phyloP scores from a whole-genome alignment of 2,888 invertebrate genomes.

The Disparrhopalites patrizii region DNA sequence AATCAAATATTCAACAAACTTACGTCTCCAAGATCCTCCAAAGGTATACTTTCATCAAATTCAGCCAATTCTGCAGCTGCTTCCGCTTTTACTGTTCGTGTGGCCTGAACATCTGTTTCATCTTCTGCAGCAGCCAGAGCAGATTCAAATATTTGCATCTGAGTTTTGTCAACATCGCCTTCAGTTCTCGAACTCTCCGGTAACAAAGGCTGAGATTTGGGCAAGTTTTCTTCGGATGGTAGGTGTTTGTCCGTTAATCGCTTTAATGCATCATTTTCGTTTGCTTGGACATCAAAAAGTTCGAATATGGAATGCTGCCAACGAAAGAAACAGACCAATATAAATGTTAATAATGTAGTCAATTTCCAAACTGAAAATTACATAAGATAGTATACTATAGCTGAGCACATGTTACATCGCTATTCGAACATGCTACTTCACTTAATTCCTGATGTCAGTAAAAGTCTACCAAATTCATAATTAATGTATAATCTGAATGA shows the following conservation, averaged over 20 bases:
- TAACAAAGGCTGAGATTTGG: background rate
- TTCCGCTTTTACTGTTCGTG: conserved; percentile 82
- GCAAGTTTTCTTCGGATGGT: background rate
- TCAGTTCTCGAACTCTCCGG: background rate
- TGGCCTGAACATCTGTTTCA: conserved; percentile 89
- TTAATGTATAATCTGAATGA: no score
- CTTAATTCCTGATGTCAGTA: no score
- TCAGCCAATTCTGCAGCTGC: conserved; percentile 85
- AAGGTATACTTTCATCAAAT: conserved; percentile 90
- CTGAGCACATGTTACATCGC: no score
- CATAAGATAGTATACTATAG: no score
- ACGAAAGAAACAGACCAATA: conserved; percentile 38
- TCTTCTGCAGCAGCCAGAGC: conserved; percentile 91
- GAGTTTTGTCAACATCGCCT: conserved; percentile 17
- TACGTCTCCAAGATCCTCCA: conserved; percentile 56
- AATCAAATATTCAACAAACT: no score
- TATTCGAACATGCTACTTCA: no score
- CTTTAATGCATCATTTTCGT: conserved; percentile 58
- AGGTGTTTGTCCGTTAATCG: background rate
- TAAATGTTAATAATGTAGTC: no score
- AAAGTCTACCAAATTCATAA: no score
- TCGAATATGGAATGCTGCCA: conserved; percentile 83
- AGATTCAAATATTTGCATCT: conserved; percentile 56
- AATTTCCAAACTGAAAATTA: no score
- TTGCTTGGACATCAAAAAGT: conserved; percentile 73